Evolutionary conservation across 2,797 vertebrate genomes (phyloP), one percentile per base, ranked within the genome.

Genomic region (Hyperoplus immaculatus): DNA sequence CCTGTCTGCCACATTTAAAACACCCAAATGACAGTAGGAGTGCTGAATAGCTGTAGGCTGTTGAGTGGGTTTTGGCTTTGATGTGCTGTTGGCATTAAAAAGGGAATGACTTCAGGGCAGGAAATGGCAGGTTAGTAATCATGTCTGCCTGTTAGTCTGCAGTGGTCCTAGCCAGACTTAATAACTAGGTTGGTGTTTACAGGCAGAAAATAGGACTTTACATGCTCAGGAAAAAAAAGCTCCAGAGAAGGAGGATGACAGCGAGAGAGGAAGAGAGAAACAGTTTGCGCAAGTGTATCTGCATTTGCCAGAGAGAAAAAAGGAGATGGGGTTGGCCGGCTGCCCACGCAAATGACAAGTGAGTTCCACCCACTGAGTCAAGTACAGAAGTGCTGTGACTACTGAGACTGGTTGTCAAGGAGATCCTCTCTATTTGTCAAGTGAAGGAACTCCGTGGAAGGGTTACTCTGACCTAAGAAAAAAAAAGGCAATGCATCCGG

Each of bases 371-470:
- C 89, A 87, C 87, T 76, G 81, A 91, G 85, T 82, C 84, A 90
- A 80, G 88, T 78, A 78, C 57, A 87, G 78, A 87, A 38, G 88
- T 86, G 86, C 81, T 69, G 75, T 90, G 89, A 93, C 91, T 88
- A 67, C 88, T 29, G 18, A 86, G 87, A 66, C 83, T n/a, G 82
- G 89, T 92, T 90, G 93, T 92, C 92, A 92, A 84, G 90, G 93
- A 91, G 90, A 93, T 80, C 87, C 73, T 72, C 76, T 80, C 77
- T 79, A 74, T 90, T 92, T 89, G 87, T 86, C 83, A 90, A 78
- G 92, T 90, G 87, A 86, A 92, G 83, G 82, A 88, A 79, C 72
- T 80, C 82, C 69, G 29, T 81, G 86, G 72, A 80, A 87, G 72
- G 84, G 88, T 83, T 60, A 56, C 78, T 72, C 71, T 74, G 80